phyloP scores from a whole-genome alignment of 2,797 vertebrate genomes.

The Anolis apletophallus region DNA sequence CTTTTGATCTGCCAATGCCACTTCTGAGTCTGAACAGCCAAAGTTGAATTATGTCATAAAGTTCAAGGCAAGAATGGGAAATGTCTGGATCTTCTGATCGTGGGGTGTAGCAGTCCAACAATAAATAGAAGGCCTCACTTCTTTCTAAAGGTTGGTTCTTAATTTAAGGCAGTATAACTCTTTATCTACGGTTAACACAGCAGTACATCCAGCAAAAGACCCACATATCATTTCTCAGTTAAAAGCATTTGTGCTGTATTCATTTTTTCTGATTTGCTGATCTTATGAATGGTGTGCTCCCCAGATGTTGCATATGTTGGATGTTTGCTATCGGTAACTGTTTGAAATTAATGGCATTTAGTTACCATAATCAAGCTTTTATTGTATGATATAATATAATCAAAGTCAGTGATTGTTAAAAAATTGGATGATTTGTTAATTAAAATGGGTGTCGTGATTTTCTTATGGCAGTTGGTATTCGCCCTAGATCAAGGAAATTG shows the following conservation, averaged over 20 bases:
- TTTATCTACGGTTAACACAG: too few species aligned
- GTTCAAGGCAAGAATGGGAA: neutral
- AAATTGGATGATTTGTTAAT: too few species aligned
- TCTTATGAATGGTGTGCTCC: neutral
- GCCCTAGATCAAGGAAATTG: too few species aligned
- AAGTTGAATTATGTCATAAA: too few species aligned
- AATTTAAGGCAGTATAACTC: neutral
- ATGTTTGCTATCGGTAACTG: neutral
- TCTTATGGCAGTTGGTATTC: too few species aligned
- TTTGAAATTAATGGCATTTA: neutral
- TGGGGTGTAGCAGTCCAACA: neutral
- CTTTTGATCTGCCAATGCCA: too few species aligned
- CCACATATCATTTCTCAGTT: neutral
- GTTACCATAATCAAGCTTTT: too few species aligned
- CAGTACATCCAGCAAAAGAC: neutral
- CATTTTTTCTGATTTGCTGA: neutral
- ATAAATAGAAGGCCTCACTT: neutral
- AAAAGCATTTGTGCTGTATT: neutral
- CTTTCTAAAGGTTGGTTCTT: neutral
- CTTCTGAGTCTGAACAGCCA: too few species aligned
- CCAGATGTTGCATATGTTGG: neutral
- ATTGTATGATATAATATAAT: too few species aligned
- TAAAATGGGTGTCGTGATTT: too few species aligned
- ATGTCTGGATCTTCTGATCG: neutral
- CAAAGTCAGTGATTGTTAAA: too few species aligned